Conservation (phyloP, 2,113 vertebrate genomes). For the Agapornis roseicollis region DNA sequence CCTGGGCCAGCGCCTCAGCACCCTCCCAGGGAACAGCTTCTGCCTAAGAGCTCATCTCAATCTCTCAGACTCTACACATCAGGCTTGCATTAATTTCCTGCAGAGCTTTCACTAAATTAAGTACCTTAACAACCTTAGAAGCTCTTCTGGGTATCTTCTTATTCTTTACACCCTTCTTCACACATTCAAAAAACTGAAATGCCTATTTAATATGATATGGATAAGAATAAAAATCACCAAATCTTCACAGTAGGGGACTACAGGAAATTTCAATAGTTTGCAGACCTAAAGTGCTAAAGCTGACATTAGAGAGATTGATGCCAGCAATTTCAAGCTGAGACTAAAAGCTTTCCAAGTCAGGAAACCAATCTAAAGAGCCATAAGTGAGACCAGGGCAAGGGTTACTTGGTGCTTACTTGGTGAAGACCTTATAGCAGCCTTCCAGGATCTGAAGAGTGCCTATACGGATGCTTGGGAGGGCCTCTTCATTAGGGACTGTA, state of each 20-base stretch:
- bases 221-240: background rate
- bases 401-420: rapidly evolving
- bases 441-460: too few species aligned
- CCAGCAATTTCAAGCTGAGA: background rate
- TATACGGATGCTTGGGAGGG: too few species aligned
- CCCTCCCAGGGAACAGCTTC: background rate
- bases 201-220: background rate
- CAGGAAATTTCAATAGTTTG: background rate
- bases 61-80: background rate
- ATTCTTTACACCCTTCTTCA: rapidly evolving
- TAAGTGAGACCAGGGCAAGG: background rate
- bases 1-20: background rate
- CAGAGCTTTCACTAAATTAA: background rate
- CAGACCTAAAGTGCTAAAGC: background rate
- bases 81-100: background rate
- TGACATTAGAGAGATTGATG: background rate
- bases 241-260: background rate
- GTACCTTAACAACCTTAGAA: background rate
- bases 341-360: background rate
- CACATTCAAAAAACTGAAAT: background rate
- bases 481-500: too few species aligned
- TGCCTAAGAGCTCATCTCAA: background rate
- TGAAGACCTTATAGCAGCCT: too few species aligned
- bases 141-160: background rate
- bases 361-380: rapidly evolving